phyloP scores from a whole-genome alignment of 1,140 invertebrate genomes.

The Drosophila bocqueti region DNA sequence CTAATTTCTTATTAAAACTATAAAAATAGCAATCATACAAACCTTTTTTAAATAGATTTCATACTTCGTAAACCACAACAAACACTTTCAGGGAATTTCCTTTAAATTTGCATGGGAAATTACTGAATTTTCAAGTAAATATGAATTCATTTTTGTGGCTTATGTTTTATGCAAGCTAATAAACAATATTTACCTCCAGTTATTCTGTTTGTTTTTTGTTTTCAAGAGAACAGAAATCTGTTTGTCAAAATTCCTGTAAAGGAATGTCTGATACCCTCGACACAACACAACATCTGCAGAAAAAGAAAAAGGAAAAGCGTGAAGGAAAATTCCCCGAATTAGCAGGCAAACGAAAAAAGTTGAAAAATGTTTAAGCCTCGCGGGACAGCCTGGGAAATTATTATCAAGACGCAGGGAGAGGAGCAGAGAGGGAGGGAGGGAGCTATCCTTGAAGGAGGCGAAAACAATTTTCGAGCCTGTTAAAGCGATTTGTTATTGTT shows the following conservation, averaged over 20 bases:
- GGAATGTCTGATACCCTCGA: constrained; percentile 12
- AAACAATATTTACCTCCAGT: constrained; percentile 9
- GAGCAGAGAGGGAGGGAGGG: not conserved
- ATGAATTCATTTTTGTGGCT: not conserved
- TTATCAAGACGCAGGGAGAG: constrained; percentile 12
- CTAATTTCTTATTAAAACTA: not conserved
- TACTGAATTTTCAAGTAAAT: not conserved
- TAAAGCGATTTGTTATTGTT: constrained; percentile 73
- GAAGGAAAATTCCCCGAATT: constrained; percentile 8
- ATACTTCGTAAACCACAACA: not conserved
- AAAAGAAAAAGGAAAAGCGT: constrained; percentile 10
- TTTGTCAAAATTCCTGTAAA: constrained; percentile 11
- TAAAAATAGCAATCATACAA: not conserved
- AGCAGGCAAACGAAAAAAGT: constrained; percentile 28
- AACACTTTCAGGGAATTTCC: not conserved
- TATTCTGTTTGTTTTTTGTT: not conserved
- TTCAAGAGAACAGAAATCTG: not conserved
- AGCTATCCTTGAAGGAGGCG: constrained; percentile 3
- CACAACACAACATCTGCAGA: constrained; percentile 8
- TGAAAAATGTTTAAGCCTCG: constrained; percentile 46
- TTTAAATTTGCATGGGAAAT: not conserved
- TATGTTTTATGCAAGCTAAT: constrained; percentile 9
- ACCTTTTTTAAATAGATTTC: not conserved
- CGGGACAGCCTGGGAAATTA: constrained; percentile 27
- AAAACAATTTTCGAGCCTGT: constrained; percentile 65